These are phyloP conservation scores for Physeter macrocephalus DNA, from an alignment of 2,113 vertebrate genomes.

Conservation along the genomic window DNA sequence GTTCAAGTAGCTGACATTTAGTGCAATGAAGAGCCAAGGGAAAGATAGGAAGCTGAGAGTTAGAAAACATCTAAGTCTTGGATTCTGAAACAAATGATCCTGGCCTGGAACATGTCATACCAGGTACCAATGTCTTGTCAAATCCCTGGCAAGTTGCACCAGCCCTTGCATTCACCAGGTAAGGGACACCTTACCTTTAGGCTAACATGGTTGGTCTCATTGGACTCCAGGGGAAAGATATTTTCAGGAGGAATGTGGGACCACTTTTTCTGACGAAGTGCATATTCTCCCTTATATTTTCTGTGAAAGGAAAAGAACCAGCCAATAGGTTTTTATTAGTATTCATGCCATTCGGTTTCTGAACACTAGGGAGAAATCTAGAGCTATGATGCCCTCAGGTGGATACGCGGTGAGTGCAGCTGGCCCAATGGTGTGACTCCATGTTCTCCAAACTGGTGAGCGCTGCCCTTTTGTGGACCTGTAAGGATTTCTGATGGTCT, in stretches of 20 bases:
- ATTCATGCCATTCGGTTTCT: neutral
- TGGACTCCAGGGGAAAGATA: conserved; percentile 89
- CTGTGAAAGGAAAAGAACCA: conserved; percentile 74
- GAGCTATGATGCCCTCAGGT: neutral
- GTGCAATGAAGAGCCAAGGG: neutral
- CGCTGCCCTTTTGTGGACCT: neutral
- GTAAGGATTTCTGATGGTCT: neutral
- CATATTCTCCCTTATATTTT: conserved; percentile 89
- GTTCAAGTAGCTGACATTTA: neutral
- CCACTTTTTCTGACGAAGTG: conserved; percentile 90
- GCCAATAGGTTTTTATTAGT: neutral
- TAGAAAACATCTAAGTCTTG: neutral
- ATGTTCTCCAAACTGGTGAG: neutral
- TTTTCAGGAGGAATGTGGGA: conserved; percentile 90
- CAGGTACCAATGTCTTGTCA: neutral
- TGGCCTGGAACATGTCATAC: neutral
- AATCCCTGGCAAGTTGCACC: neutral
- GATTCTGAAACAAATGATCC: neutral
- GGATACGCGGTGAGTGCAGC: neutral
- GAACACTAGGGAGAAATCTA: neutral
- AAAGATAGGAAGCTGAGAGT: neutral
- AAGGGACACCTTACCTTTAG: conserved; percentile 85
- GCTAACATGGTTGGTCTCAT: conserved; percentile 86
- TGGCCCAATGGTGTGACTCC: no score
- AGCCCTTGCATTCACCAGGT: neutral